Conservation (phyloP, 1,140 invertebrate genomes). For the Harpegnathos saltator region DNA sequence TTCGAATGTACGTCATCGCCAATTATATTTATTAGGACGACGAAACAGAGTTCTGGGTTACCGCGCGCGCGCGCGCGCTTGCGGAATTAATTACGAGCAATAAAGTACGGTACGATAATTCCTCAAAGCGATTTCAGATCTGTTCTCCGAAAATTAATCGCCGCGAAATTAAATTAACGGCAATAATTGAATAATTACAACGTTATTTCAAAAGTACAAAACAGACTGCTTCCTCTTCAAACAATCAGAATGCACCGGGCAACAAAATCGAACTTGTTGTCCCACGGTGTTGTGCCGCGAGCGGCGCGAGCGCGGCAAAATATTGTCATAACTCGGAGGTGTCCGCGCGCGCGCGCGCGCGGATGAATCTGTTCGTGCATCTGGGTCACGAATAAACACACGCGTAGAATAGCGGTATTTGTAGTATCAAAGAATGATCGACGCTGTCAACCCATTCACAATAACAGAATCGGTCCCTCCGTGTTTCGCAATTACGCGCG, state of each 20-base stretch:
- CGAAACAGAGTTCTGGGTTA: too few species aligned
- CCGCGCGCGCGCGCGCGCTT: too few species aligned
- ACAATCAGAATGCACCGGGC: constrained; percentile 4
- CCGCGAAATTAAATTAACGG: not conserved
- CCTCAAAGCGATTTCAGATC: not conserved
- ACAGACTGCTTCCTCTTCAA: constrained; percentile 6
- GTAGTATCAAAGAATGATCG: constrained; percentile 42
- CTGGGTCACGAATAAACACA: constrained; percentile 32
- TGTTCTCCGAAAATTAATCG: not conserved
- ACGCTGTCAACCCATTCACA: constrained; percentile 49
- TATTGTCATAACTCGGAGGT: constrained; percentile 48
- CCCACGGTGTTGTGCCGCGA: too few species aligned
- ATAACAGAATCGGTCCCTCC: constrained; percentile 41
- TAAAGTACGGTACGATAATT: too few species aligned
- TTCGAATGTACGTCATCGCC: too few species aligned
- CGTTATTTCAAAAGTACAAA: constrained; percentile 18
- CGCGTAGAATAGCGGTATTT: constrained; percentile 41
- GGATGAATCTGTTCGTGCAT: constrained; percentile 44
- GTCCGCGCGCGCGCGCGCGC: not conserved
- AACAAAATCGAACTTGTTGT: constrained; percentile 17
- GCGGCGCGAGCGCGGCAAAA: constrained; percentile 1
- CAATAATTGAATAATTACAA: constrained; percentile 5
- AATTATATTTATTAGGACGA: too few species aligned
- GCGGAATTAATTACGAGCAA: too few species aligned
- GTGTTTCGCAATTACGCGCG: constrained; percentile 49